Base-by-base conservation (phyloP, 2,797 vertebrate species). In the Pitangus sulphuratus region DNA sequence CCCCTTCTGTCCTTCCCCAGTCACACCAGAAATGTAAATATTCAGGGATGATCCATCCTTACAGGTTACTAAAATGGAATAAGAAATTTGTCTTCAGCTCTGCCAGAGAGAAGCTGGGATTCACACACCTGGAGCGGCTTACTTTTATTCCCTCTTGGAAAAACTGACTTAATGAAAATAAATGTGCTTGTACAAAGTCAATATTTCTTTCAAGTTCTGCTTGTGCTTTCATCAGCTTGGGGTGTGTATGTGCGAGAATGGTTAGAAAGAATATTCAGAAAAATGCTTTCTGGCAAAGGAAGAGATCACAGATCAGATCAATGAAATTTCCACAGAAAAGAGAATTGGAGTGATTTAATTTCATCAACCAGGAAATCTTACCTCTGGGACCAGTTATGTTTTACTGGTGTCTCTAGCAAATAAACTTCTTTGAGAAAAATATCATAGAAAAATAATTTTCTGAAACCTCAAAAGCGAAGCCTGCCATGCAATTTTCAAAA, bases 301-400 rank as follows among this genome's bases (percentile, higher is more conserved):
- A 95, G 90, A 94, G 89, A 95, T 96, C 93, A 91, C 79, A 92
- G 82, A 86, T 86, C 44, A 90, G 91, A 95, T 96, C 92, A 96
- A 91, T 88, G 87, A 93, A 77, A 94, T 94, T 93, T 95, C 89
- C 85, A 82, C 51, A 76, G 92, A 74, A 95, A 88, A 94, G 77
- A 84, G 66, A 96, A 90, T 64, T 60, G 66, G 71, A 86, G 17
- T 45, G 62, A 91, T 95, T 93, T 86, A 76, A 90, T 82, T 94
- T 93, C 58, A 84, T 89, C 82, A 76, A 12, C 40, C n/a, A 58
- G 70, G 60, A 88, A 88, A 72, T 84, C 85, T 82, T 48, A 42
- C 58, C 69, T 58, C 60, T 91, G 83, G 80, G 66, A 79, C 21
- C 56, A 60, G 54, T 69, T 81, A 15, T 30, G 13, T 91, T 90